Base-by-base conservation (phyloP, 2,888 invertebrate species). In the Heliconius erato region DNA sequence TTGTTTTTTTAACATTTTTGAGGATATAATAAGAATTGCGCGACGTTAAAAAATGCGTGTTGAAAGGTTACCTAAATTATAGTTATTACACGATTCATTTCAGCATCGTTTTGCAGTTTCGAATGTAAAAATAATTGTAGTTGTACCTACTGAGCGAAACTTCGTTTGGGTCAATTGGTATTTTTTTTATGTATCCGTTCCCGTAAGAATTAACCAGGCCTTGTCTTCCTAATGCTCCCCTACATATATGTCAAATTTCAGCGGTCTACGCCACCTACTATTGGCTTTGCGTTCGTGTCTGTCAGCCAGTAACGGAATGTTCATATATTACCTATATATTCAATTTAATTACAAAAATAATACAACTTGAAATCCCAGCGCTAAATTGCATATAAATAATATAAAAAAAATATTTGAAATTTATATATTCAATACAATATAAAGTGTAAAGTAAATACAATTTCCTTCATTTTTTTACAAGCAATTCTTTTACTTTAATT, bases 1-100 rank as follows among this genome's bases (percentile, higher is more conserved):
- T 67, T 65, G 35, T 69, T 54, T 74, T 74, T 79, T 82, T 35
- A 65, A 71, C 19, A 28, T 59, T 40, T 40, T 76, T 63, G 35
- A 35, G 40, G 7, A 76, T 74, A 74, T 76, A 63, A 16, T 9
- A 49, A 26, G 79, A n/a, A 28, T 80, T 80, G 59, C 68, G 26
- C n/a, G 35, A 76, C 26, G 26, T 68, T 54, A 6, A 59, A 74
- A 74, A 14, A 74, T 59, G 12, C 35, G 44, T 44, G 49, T 72
- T 72, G 26, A 26, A 72, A 72, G 72, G n/a, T 72, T 74, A 59
- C 59, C 14, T 32, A 59, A 59, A 59, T 74, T 54, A 26, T 49
- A 74, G 23, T 74, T 59, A 74, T 59, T 35, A 44, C 44, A 49
- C 26, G 44, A 44, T 44, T 16, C 16, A 72, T 49, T 68, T 54